Evolutionary conservation across 1,140 invertebrate genomes (phyloP).

Genomic region (Plectrocnemia conspersa): DNA sequence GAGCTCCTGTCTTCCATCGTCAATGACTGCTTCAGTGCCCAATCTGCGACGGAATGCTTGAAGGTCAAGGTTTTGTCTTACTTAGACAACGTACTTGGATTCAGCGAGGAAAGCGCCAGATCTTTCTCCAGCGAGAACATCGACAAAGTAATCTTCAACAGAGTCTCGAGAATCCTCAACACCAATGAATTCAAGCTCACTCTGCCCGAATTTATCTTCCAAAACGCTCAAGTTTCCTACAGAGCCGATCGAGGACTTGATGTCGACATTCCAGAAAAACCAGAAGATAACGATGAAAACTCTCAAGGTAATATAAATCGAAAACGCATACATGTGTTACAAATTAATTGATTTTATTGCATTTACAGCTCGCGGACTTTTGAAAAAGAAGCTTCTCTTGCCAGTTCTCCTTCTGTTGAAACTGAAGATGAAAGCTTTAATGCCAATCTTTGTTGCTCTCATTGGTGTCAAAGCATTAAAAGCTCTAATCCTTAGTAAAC

Average conservation of each 20-base stretch:
- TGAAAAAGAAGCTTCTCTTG: conserved; percentile 78
- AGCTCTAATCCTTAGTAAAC: conserved; percentile 74
- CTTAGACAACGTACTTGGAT: conserved; percentile 63
- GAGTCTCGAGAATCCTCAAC: conserved; percentile 63
- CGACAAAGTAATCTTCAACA: conserved; percentile 68
- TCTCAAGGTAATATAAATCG: conserved; percentile 41
- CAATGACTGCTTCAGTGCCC: conserved; percentile 63
- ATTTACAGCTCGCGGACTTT: conserved; percentile 52
- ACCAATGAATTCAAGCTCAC: conserved; percentile 65
- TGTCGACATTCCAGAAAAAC: conserved; percentile 51
- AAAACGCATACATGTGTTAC: neutral
- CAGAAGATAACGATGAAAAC: conserved; percentile 47
- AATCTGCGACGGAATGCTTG: conserved; percentile 62
- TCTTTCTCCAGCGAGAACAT: conserved; percentile 57
- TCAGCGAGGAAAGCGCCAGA: conserved; percentile 55
- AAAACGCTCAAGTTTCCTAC: conserved; percentile 61
- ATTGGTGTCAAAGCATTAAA: conserved; percentile 77
- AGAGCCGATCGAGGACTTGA: conserved; percentile 63
- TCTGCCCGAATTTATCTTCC: conserved; percentile 68
- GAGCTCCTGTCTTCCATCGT: conserved; percentile 66
- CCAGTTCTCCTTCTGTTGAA: conserved; percentile 74
- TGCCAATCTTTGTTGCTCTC: conserved; percentile 73
- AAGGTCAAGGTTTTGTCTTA: conserved; percentile 68
- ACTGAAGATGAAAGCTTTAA: conserved; percentile 75
- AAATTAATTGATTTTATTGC: neutral